Percentiles rank a stretch among this genome's conserved stretches.
Evolutionary conservation across 2,113 vertebrate genomes (phyloP).

Genomic region (Phalacrocorax pelagicus): DNA sequence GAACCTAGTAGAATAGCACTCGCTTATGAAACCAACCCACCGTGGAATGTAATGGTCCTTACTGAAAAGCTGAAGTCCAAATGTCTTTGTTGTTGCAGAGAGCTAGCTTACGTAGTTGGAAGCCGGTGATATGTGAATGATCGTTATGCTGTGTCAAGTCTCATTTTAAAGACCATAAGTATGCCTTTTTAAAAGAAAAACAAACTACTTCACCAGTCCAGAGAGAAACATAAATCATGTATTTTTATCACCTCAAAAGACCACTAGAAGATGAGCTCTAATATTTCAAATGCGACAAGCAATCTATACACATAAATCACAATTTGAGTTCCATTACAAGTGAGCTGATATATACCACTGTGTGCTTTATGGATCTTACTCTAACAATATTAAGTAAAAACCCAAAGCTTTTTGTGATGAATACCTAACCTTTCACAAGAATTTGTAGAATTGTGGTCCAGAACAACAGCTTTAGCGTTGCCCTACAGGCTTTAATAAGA

Average conservation of each 20-base stretch:
- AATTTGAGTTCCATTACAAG: conserved; percentile 60
- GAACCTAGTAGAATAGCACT: background rate
- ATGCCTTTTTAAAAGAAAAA: conserved; percentile 71
- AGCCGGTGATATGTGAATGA: conserved; percentile 28
- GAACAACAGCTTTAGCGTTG: background rate
- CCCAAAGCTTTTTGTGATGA: background rate
- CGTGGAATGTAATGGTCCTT: background rate
- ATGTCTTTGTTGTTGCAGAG: background rate
- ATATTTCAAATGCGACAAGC: conserved; percentile 77
- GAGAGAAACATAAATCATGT: conserved; percentile 71
- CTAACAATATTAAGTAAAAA: conserved; percentile 36
- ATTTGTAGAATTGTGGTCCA: background rate
- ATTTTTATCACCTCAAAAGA: conserved; percentile 72
- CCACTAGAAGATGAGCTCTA: conserved; percentile 69
- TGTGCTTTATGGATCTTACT: conserved; percentile 47
- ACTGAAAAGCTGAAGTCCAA: background rate
- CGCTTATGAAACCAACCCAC: background rate
- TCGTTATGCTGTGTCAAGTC: conserved; percentile 68
- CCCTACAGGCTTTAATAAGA: background rate
- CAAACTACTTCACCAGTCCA: conserved; percentile 52
- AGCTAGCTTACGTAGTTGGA: background rate
- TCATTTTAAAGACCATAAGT: conserved; percentile 72
- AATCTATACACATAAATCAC: conserved; percentile 71
- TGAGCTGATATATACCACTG: conserved; percentile 20
- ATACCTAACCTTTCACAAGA: conserved; percentile 17